Evolutionary conservation across 2,113 vertebrate species (phyloP).

Genomic region (Heteronetta atricapilla): DNA sequence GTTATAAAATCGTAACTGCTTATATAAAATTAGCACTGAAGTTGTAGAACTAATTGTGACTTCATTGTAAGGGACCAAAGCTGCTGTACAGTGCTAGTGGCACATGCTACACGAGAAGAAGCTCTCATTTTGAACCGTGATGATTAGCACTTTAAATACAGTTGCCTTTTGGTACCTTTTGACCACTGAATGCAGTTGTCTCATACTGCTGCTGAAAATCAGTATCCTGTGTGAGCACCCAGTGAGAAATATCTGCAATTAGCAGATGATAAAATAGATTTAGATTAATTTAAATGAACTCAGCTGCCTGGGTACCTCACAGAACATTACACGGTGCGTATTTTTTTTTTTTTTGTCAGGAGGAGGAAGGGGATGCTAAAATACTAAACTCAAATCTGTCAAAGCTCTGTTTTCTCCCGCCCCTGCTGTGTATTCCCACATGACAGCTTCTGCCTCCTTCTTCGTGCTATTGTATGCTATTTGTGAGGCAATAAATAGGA

Average conservation of each 20-base stretch:
- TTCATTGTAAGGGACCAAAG: neutral
- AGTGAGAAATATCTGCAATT: neutral
- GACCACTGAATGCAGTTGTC: neutral
- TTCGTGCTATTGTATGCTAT: rapidly evolving
- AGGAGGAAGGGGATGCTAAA: neutral
- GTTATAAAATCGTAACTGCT: neutral
- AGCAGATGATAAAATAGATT: neutral
- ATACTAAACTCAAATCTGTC: too few relatives aligned
- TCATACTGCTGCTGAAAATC: neutral
- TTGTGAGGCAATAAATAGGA: neutral
- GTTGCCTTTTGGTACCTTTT: neutral
- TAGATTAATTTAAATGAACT: neutral
- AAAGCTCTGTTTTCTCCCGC: neutral
- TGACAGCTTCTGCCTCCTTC: neutral
- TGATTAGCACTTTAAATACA: neutral
- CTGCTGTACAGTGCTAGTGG: neutral
- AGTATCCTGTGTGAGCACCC: rapidly evolving
- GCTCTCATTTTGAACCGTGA: neutral
- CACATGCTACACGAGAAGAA: rapidly evolving
- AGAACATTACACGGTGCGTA: too few relatives aligned
- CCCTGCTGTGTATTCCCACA: neutral
- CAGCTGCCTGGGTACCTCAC: too few relatives aligned
- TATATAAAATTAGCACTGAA: neutral
- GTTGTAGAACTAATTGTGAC: neutral
- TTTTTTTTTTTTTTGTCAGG: too few relatives aligned